Percentiles rank a stretch among this genome's conserved stretches.
phyloP scores from a whole-genome alignment of 1,140 invertebrate genomes.

The Bombus confusus region DNA sequence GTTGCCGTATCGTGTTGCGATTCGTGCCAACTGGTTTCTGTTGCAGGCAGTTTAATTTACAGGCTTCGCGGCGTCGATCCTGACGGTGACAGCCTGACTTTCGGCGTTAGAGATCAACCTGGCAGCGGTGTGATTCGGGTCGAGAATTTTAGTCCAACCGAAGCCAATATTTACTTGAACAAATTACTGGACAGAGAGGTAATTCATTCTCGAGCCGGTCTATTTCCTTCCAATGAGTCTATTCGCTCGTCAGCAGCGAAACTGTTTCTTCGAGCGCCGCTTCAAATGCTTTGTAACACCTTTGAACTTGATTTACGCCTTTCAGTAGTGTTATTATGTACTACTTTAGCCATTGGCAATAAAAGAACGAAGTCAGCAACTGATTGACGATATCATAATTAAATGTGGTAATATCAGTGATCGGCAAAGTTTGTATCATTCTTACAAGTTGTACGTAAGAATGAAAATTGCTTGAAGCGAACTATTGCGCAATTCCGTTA shows the following conservation, averaged over 20 bases:
- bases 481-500: background rate
- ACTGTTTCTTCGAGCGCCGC: background rate
- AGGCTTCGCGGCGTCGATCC: conserved; percentile 91
- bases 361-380: too few relatives aligned
- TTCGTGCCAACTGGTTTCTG: conserved; percentile 60
- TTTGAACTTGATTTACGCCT: too few relatives aligned
- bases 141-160: conserved; percentile 89
- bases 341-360: too few relatives aligned
- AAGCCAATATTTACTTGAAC: conserved; percentile 94
- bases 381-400: too few relatives aligned
- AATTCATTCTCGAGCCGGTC: conserved; percentile 33
- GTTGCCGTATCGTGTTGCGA: conserved; percentile 29
- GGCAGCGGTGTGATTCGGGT: conserved; percentile 93
- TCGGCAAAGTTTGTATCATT: too few relatives aligned
- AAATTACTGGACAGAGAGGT: conserved; percentile 95
- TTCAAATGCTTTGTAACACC: too few relatives aligned
- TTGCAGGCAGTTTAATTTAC: conserved; percentile 92
- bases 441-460: too few relatives aligned
- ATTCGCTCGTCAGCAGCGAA: background rate
- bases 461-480: too few relatives aligned
- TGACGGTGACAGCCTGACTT: conserved; percentile 92
- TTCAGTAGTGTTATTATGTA: too few relatives aligned
- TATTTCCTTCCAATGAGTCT: background rate
- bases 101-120: conserved; percentile 90
- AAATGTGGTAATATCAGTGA: too few relatives aligned